These are phyloP conservation scores for Pheosia tremula DNA, from an alignment of 2,888 invertebrate genomes.

Conservation along the genomic window DNA sequence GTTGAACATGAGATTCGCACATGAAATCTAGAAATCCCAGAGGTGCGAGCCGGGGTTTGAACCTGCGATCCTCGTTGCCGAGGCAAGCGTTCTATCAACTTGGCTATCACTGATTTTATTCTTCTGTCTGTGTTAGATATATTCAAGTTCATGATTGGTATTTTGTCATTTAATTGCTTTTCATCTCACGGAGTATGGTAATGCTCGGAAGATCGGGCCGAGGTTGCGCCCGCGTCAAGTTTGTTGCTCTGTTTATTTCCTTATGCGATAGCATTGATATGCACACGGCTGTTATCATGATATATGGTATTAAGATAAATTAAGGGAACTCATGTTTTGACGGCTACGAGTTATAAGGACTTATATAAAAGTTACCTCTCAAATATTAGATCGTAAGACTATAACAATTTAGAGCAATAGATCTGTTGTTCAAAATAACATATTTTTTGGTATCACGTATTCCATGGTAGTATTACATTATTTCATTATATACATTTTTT, in stretches of 20 bases:
- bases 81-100: too few relatives aligned
- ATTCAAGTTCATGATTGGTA: background rate
- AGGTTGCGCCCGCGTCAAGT: slow-evolving; percentile 7
- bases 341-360: background rate
- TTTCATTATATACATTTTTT: background rate
- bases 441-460: too few relatives aligned
- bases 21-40: too few relatives aligned
- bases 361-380: too few relatives aligned
- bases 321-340: background rate
- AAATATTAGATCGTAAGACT: too few relatives aligned
- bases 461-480: too few relatives aligned
- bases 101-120: too few relatives aligned
- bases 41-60: too few relatives aligned
- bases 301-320: slow-evolving; percentile 4
- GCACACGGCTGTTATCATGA: slow-evolving; percentile 4
- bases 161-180: background rate
- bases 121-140: background rate
- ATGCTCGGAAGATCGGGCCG: slow-evolving; percentile 7
- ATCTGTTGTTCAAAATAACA: too few relatives aligned
- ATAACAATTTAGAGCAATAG: too few relatives aligned
- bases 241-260: slow-evolving; percentile 9
- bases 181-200: slow-evolving; percentile 6
- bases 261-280: slow-evolving; percentile 8
- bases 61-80: too few relatives aligned
- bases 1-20: too few relatives aligned